Conservation (phyloP, 2,888 invertebrate species). For the Drosophila niveifrons region DNA sequence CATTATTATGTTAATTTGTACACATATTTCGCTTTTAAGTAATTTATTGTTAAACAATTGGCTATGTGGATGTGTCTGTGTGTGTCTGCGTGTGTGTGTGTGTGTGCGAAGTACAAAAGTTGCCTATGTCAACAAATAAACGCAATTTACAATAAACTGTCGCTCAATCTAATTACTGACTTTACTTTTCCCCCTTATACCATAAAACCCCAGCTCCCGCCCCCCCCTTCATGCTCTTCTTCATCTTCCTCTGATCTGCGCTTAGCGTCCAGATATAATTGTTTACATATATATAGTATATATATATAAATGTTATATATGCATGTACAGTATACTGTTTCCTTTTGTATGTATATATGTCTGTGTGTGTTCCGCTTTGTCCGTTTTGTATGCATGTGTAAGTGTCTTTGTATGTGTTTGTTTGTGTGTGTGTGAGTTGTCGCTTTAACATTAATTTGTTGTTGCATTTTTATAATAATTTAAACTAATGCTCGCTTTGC, state of each 20-base stretch:
- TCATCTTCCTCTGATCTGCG: conserved; percentile 58
- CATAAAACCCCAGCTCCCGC: conserved; percentile 25
- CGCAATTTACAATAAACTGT: conserved; percentile 34
- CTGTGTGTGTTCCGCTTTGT: conserved; percentile 34
- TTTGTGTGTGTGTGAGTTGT: conserved; percentile 39
- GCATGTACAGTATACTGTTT: conserved; percentile 71
- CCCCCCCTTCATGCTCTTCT: not conserved
- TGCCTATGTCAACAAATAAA: conserved; percentile 50
- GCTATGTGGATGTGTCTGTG: conserved; percentile 68
- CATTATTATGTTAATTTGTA: conserved; percentile 75
- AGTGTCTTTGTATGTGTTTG: conserved; percentile 36
- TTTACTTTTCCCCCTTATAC: conserved; percentile 34
- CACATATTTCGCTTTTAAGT: conserved; percentile 73
- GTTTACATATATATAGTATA: conserved; percentile 31
- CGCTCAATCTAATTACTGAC: conserved; percentile 59
- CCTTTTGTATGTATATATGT: conserved; percentile 33
- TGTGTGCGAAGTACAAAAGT: conserved; percentile 59
- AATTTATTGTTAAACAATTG: conserved; percentile 75
- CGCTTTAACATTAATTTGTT: conserved; percentile 56
- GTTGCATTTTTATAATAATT: conserved; percentile 65
- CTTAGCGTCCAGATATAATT: conserved; percentile 74
- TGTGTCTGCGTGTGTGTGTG: conserved; percentile 17
- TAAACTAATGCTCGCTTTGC: conserved; percentile 77
- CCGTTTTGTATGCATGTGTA: conserved; percentile 21
- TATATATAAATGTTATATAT: conserved; percentile 58